Conservation (phyloP, 2,888 invertebrate genomes). For the Ormyrus thymus region DNA sequence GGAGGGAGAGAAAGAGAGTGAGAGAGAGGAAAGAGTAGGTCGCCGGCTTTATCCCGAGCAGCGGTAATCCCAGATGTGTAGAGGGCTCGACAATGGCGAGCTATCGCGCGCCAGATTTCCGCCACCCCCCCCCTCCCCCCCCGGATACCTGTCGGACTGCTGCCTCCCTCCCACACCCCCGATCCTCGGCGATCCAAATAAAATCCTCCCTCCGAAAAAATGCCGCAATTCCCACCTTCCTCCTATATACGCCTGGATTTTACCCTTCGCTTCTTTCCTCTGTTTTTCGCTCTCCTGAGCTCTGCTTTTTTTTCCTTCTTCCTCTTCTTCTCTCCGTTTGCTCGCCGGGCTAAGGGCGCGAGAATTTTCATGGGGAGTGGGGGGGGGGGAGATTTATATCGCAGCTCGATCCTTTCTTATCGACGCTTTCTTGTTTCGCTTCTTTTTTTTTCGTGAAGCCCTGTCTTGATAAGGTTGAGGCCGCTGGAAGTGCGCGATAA, state of each 20-base stretch:
- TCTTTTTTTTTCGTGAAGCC: not conserved
- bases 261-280: constrained; percentile 18
- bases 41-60: constrained; percentile 23
- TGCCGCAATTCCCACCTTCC: constrained; percentile 27
- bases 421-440: constrained; percentile 3
- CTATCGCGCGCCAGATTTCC: constrained; percentile 32
- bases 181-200: constrained; percentile 41
- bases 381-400: constrained; percentile 34
- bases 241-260: constrained; percentile 30
- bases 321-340: constrained; percentile 5
- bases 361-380: constrained; percentile 29
- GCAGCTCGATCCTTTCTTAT: constrained; percentile 20
- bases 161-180: not conserved
- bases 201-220: constrained; percentile 34
- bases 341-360: constrained; percentile 7
- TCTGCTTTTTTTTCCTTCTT: constrained; percentile 4
- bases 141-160: constrained; percentile 34
- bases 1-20: not conserved
- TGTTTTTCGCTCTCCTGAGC: constrained; percentile 29
- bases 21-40: constrained; percentile 10
- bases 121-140: not conserved
- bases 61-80: constrained; percentile 36
- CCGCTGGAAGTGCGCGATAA: not conserved
- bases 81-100: constrained; percentile 35
- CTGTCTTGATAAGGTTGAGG: constrained; percentile 14